phyloP scores from a whole-genome alignment of 2,113 vertebrate species.

The Ophiodon elongatus region DNA sequence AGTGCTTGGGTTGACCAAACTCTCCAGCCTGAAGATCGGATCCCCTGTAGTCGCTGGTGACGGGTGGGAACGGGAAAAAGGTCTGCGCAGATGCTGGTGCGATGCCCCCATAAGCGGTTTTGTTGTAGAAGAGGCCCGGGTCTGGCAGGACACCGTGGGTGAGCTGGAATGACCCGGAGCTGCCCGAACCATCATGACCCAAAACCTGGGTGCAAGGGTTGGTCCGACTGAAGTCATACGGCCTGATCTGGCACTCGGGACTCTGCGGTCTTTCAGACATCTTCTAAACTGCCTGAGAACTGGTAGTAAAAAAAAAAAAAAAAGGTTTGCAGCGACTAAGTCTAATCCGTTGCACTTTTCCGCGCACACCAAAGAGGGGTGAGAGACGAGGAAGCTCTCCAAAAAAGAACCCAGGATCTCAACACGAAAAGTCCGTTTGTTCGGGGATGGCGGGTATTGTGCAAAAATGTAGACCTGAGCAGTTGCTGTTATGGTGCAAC shows the following conservation, averaged over 20 bases:
- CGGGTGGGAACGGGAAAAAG: slow-evolving; percentile 81
- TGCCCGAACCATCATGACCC: slow-evolving; percentile 72
- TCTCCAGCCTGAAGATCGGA: slow-evolving; percentile 66
- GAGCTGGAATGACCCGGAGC: slow-evolving; percentile 75
- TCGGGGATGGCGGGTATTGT: not conserved
- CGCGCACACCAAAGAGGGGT: not conserved
- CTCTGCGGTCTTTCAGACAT: slow-evolving; percentile 83
- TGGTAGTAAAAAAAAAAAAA: too few relatives aligned
- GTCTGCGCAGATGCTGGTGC: slow-evolving; percentile 69
- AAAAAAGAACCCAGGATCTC: not conserved
- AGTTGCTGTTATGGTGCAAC: slow-evolving; percentile 16
- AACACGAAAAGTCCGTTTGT: not conserved
- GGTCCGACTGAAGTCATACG: slow-evolving; percentile 79
- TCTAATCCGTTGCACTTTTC: slow-evolving; percentile 26
- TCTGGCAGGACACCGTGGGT: slow-evolving; percentile 79
- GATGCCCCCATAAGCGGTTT: slow-evolving; percentile 76
- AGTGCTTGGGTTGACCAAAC: slow-evolving; percentile 70
- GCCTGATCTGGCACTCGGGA: slow-evolving; percentile 76
- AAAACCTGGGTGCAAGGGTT: slow-evolving; percentile 68
- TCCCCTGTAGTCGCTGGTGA: slow-evolving; percentile 69
- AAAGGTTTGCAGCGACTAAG: too few relatives aligned
- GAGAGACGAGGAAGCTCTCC: not conserved
- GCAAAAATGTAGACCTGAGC: slow-evolving; percentile 22
- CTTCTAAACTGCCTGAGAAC: slow-evolving; percentile 4
- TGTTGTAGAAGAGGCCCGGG: slow-evolving; percentile 80